A percentile compares a stretch with the other conserved stretches of the same genome.
These are phyloP conservation scores for Leiothrix lutea DNA, from an alignment of 2,113 vertebrate genomes.

Conservation along the genomic window DNA sequence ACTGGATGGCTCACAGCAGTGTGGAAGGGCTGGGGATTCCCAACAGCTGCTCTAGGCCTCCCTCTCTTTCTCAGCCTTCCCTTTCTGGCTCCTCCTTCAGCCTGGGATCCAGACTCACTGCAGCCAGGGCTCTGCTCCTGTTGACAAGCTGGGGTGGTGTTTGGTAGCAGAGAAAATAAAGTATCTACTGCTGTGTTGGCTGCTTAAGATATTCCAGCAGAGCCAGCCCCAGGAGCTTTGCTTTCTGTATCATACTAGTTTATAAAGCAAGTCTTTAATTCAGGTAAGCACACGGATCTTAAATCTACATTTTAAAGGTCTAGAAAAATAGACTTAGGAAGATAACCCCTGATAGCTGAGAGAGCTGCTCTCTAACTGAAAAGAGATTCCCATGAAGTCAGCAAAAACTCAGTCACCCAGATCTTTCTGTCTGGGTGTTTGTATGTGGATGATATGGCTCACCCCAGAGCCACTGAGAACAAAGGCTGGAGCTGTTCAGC, in stretches of 20 bases:
- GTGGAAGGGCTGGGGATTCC: rapidly evolving
- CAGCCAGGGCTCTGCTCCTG: not conserved
- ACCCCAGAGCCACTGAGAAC: not conserved
- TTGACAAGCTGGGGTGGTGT: not conserved
- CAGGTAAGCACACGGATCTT: not conserved
- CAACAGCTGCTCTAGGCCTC: not conserved
- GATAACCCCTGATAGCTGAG: not conserved
- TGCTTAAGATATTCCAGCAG: not conserved
- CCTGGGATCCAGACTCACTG: not conserved
- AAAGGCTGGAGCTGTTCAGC: not conserved
- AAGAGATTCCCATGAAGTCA: not conserved
- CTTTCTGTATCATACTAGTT: not conserved
- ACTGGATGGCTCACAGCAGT: not conserved
- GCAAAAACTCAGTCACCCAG: not conserved
- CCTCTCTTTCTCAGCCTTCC: not conserved
- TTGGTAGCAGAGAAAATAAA: not conserved
- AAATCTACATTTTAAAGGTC: not conserved
- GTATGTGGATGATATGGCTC: not conserved
- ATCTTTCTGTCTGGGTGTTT: not conserved
- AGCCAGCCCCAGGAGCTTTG: not conserved
- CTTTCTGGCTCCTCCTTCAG: not conserved
- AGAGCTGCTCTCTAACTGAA: not conserved
- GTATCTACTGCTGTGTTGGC: not conserved
- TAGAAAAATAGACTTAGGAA: not conserved
- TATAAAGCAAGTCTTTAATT: not conserved